Evolutionary conservation across 2,113 vertebrate genomes (phyloP).

Genomic region (Cranoglanis bouderius): DNA sequence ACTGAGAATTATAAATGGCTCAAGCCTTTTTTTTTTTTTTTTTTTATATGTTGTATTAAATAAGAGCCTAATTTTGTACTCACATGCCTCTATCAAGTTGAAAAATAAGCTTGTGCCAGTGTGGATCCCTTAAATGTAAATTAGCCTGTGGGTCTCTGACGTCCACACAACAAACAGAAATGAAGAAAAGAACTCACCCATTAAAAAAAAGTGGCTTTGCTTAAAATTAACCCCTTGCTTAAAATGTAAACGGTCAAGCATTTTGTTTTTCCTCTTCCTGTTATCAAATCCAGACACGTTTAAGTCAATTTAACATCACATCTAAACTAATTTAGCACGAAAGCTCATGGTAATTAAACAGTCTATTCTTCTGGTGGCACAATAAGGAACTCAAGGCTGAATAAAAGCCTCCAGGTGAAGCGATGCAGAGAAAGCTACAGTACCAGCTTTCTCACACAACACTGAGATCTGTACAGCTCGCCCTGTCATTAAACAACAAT

Average conservation of each 20-base stretch:
- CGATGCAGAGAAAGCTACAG: slow-evolving; percentile 38
- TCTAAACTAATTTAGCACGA: slow-evolving; percentile 17
- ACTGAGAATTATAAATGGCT: neutral
- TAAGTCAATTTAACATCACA: slow-evolving; percentile 16
- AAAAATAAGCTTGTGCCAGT: neutral
- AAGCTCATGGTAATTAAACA: slow-evolving; percentile 9
- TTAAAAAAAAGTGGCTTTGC: neutral
- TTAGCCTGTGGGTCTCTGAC: neutral
- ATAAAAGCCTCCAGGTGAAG: slow-evolving; percentile 35
- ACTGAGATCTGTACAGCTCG: slow-evolving; percentile 50
- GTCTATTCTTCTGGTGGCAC: neutral
- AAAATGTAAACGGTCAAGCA: neutral
- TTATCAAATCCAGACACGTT: neutral
- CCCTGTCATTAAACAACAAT: slow-evolving; percentile 58
- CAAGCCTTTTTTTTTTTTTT: neutral
- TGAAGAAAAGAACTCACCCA: neutral
- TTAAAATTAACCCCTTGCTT: no score
- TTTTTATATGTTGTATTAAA: neutral
- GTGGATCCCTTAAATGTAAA: no score
- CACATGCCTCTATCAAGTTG: neutral
- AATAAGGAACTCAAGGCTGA: slow-evolving; percentile 21
- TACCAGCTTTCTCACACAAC: slow-evolving; percentile 50
- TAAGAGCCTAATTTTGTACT: neutral
- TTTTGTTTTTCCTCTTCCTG: neutral
- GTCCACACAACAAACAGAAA: neutral